phyloP scores from a whole-genome alignment of 2,888 invertebrate genomes.

The Magallana nippona region DNA sequence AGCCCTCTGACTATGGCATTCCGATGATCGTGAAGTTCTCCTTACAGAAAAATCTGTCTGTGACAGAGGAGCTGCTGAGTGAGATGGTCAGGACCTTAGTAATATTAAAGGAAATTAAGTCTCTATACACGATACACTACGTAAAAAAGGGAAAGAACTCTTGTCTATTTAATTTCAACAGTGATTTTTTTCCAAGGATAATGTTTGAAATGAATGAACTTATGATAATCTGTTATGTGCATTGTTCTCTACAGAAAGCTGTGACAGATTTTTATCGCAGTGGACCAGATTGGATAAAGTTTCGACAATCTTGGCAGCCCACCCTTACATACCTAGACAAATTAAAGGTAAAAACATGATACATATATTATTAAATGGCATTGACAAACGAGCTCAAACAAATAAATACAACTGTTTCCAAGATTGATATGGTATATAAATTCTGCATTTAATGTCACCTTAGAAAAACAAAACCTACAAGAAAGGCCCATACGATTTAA shows the following conservation, averaged over 20 bases:
- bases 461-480: too few relatives aligned
- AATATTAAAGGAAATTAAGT: background rate
- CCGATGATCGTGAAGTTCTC: conserved; percentile 94
- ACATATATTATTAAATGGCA: too few relatives aligned
- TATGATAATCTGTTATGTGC: background rate
- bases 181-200: too few relatives aligned
- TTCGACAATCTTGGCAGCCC: conserved; percentile 85
- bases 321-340: conserved; percentile 91
- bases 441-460: too few relatives aligned
- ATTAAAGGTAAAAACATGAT: conserved; percentile 83
- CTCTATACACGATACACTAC: too few relatives aligned
- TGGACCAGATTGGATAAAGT: conserved; percentile 84
- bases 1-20: conserved; percentile 94
- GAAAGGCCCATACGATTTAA: too few relatives aligned
- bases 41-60: conserved; percentile 89
- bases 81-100: conserved; percentile 85
- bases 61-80: conserved; percentile 89
- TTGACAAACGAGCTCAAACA: too few relatives aligned
- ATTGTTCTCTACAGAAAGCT: conserved; percentile 83
- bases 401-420: too few relatives aligned
- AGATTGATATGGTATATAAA: too few relatives aligned
- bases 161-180: too few relatives aligned
- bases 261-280: conserved; percentile 89
- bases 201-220: too few relatives aligned
- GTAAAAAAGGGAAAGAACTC: too few relatives aligned